phyloP scores from a whole-genome alignment of 1,140 invertebrate species.

The Cotesia glomerata region DNA sequence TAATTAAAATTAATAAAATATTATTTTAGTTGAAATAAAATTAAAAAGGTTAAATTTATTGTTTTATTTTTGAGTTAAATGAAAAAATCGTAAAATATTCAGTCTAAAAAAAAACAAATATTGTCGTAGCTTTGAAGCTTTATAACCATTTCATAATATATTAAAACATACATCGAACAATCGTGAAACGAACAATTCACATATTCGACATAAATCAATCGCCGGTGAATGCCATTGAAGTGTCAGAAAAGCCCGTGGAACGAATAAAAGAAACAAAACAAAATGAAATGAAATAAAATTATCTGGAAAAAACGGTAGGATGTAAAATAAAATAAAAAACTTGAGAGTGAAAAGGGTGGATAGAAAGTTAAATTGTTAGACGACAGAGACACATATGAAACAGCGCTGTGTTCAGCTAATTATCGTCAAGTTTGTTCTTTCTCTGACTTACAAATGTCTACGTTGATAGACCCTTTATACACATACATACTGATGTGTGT shows the following conservation, averaged over 20 bases:
- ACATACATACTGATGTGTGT: not conserved
- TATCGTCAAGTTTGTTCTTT: not conserved
- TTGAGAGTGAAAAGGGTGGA: slow-evolving; percentile 1
- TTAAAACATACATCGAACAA: not conserved
- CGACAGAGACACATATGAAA: not conserved
- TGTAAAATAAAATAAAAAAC: not conserved
- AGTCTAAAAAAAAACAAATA: too few relatives aligned
- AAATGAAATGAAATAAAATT: not conserved
- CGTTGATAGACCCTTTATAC: not conserved
- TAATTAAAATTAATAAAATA: too few relatives aligned
- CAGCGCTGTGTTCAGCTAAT: not conserved
- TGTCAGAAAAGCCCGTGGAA: not conserved
- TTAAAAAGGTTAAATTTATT: too few relatives aligned
- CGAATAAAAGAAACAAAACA: not conserved
- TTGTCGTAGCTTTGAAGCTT: too few relatives aligned
- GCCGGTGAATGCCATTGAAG: not conserved
- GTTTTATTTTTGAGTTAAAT: too few relatives aligned
- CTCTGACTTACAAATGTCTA: not conserved
- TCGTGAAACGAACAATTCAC: not conserved
- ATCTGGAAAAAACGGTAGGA: not conserved
- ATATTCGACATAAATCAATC: not conserved
- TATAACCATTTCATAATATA: not conserved
- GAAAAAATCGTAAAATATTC: too few relatives aligned
- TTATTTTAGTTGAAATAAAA: too few relatives aligned
- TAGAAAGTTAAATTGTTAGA: not conserved